A percentile compares a stretch with the other conserved stretches of the same genome.
Conservation (phyloP, 2,888 invertebrate genomes). For the Galeopsomyia nigrocyanea region DNA sequence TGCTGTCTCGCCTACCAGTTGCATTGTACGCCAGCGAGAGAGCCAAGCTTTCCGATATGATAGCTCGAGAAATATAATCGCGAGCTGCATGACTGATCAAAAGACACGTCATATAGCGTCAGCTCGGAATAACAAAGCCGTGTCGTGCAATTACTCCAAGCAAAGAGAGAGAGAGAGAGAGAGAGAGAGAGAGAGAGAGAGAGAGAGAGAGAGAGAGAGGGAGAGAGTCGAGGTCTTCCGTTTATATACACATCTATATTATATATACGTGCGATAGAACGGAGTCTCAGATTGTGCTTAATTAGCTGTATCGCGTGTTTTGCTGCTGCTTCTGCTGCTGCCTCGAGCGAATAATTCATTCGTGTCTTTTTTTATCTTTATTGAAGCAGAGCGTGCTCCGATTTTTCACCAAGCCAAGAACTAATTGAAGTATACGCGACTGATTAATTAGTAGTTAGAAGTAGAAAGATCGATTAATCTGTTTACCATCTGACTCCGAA, state of each 20-base stretch:
- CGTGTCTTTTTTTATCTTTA: background rate
- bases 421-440: too few relatives aligned
- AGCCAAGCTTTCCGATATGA: too few relatives aligned
- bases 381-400: too few relatives aligned
- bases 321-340: background rate
- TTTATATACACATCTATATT: background rate
- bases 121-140: background rate
- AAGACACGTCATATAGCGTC: background rate
- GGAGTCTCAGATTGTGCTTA: constrained; percentile 2
- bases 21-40: constrained; percentile 29
- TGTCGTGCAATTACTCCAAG: constrained; percentile 2
- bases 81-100: constrained; percentile 5
- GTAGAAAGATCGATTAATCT: too few relatives aligned
- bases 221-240: background rate
- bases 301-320: constrained; percentile 10
- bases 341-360: background rate
- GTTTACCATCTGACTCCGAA: too few relatives aligned
- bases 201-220: background rate
- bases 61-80: background rate
- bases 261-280: background rate
- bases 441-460: too few relatives aligned
- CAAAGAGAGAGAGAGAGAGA: background rate
- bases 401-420: too few relatives aligned
- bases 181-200: background rate
- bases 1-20: constrained; percentile 36